phyloP scores from a whole-genome alignment of 2,888 invertebrate species.

The Chymomyza amoena region DNA sequence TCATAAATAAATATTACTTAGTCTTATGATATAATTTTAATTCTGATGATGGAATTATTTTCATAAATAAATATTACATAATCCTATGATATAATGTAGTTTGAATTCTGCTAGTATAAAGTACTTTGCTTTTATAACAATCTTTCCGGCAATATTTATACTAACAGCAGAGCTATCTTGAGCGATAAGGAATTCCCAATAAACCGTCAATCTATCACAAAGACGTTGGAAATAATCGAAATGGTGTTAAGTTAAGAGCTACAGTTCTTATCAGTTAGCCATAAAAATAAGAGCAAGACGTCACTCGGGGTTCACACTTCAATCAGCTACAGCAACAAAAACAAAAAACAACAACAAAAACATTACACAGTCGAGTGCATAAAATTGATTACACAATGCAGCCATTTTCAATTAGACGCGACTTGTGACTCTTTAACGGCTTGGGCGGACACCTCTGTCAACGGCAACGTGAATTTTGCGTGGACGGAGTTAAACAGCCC shows the following conservation, averaged over 20 bases:
- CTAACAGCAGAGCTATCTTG: slow-evolving; percentile 6
- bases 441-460: background rate
- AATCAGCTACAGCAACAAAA: background rate
- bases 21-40: background rate
- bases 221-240: background rate
- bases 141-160: background rate
- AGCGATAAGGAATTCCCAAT: slow-evolving; percentile 9
- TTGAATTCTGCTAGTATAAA: background rate
- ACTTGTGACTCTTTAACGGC: slow-evolving; percentile 8
- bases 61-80: too few species aligned
- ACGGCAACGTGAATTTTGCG: background rate
- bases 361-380: background rate
- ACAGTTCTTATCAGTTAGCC: slow-evolving; percentile 29
- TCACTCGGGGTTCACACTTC: slow-evolving; percentile 11
- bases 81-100: background rate
- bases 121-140: background rate
- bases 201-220: background rate
- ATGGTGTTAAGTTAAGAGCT: background rate
- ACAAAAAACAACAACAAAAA: background rate
- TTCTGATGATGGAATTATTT: too few species aligned
- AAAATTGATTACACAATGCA: slow-evolving; percentile 46
- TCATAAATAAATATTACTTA: background rate
- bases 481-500: background rate
- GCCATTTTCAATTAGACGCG: slow-evolving; percentile 39
- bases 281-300: slow-evolving; percentile 23